phyloP scores from a whole-genome alignment of 2,888 invertebrate genomes.

The Cerceris ruficornis region DNA sequence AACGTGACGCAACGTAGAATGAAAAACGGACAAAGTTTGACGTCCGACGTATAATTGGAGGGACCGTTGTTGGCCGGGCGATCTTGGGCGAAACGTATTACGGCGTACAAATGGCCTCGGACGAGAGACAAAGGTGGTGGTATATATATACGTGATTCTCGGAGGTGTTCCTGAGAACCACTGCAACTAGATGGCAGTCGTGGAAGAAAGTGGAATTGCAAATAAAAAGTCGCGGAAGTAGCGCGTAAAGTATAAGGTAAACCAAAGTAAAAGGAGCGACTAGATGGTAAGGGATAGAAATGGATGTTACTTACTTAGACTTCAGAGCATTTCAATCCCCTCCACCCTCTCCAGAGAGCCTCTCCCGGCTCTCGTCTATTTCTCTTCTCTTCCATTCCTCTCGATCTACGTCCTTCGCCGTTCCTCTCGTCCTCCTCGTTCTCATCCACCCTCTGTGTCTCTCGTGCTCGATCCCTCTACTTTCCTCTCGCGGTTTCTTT shows the following conservation, averaged over 20 bases:
- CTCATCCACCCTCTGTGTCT: no score
- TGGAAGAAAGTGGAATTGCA: slow-evolving; percentile 67
- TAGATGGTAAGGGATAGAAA: slow-evolving; percentile 68
- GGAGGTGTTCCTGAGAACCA: slow-evolving; percentile 39
- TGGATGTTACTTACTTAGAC: slow-evolving; percentile 79
- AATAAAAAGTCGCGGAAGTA: slow-evolving; percentile 67
- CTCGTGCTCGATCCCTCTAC: slow-evolving; percentile 28
- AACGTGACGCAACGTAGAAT: background rate
- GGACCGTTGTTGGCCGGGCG: no score
- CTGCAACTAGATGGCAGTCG: slow-evolving; percentile 51
- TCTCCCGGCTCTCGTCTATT: slow-evolving; percentile 4
- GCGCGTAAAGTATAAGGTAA: slow-evolving; percentile 72
- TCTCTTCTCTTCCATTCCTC: slow-evolving; percentile 1
- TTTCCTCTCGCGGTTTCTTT: slow-evolving; percentile 31
- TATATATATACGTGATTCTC: slow-evolving; percentile 20
- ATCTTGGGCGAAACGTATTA: no score
- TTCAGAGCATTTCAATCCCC: slow-evolving; percentile 68
- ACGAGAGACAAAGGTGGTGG: background rate
- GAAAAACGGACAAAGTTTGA: background rate
- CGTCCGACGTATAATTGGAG: no score
- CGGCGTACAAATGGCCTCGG: background rate
- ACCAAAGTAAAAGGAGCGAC: slow-evolving; percentile 71
- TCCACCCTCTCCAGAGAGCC: background rate
- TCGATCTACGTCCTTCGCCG: no score
- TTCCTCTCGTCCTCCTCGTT: no score